These are phyloP conservation scores for Stegostoma tigrinum DNA, from an alignment of 2,113 vertebrate species.

Conservation along the genomic window DNA sequence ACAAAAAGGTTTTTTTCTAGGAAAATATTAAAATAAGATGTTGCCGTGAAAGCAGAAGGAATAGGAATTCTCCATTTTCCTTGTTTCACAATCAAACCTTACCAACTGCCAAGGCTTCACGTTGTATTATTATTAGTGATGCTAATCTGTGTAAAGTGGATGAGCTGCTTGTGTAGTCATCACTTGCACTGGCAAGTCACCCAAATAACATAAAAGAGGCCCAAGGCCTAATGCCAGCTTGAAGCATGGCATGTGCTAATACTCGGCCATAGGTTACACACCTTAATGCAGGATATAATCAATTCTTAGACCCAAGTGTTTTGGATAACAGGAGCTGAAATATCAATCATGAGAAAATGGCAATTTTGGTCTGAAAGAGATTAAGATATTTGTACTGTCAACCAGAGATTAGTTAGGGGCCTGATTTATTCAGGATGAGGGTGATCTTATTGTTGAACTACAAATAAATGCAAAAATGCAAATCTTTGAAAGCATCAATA, in stretches of 20 bases:
- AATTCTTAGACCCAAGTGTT: background rate
- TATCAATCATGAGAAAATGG: background rate
- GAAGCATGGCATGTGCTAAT: too few species aligned
- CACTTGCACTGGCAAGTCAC: background rate
- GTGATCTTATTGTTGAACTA: background rate
- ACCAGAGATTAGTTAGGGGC: background rate
- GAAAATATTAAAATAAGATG: background rate
- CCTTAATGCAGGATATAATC: background rate
- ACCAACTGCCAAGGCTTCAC: background rate
- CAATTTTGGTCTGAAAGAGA: background rate
- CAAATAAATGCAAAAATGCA: background rate
- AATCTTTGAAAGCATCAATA: background rate
- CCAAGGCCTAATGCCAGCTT: background rate
- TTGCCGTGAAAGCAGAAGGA: background rate
- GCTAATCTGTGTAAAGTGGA: background rate
- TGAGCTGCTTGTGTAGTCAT: background rate
- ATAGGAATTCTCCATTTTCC: background rate
- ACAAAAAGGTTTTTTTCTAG: background rate
- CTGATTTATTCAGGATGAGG: background rate
- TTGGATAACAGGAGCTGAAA: background rate
- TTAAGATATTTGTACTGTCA: background rate
- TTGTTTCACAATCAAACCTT: background rate
- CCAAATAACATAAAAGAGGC: background rate
- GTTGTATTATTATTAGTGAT: background rate
- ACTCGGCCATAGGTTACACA: background rate